Evolutionary conservation across 2,797 vertebrate species (phyloP).

Genomic region (Eupleurogrammus muticus): DNA sequence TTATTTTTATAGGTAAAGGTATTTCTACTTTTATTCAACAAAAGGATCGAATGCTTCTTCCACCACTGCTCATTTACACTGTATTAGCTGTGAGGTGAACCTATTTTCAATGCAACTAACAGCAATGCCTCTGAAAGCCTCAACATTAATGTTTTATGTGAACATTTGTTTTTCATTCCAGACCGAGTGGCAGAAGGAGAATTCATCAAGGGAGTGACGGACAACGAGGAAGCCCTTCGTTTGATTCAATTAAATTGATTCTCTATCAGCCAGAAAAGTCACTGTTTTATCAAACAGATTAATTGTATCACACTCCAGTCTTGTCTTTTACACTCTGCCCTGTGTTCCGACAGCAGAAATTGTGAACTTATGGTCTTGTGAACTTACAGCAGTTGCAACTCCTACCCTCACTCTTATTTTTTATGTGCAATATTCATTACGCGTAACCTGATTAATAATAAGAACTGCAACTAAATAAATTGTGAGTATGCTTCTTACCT

Average conservation of each 20-base stretch:
- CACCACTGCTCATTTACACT: too few relatives aligned
- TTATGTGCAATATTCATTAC: not conserved
- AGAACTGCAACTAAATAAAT: not conserved
- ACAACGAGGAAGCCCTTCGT: conserved; percentile 74
- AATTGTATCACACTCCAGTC: not conserved
- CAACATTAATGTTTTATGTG: not conserved
- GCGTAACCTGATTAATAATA: not conserved
- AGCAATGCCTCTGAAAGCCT: too few relatives aligned
- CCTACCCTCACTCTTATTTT: not conserved
- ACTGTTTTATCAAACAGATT: not conserved
- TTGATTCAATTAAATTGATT: conserved; percentile 71
- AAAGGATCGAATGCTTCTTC: too few relatives aligned
- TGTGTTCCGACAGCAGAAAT: conserved; percentile 12
- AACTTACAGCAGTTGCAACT: not conserved
- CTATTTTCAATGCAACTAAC: too few relatives aligned
- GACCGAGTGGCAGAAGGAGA: conserved; percentile 81
- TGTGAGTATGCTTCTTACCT: not conserved
- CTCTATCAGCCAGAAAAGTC: conserved; percentile 71
- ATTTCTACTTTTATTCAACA: too few relatives aligned
- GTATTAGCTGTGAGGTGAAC: too few relatives aligned
- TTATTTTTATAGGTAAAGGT: too few relatives aligned
- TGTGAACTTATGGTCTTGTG: not conserved
- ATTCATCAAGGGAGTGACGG: conserved; percentile 79
- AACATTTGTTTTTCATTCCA: conserved; percentile 32
- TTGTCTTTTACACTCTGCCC: not conserved